These are phyloP conservation scores for Cataglyphis hispanica DNA, from an alignment of 1,140 invertebrate genomes.

Conservation along the genomic window DNA sequence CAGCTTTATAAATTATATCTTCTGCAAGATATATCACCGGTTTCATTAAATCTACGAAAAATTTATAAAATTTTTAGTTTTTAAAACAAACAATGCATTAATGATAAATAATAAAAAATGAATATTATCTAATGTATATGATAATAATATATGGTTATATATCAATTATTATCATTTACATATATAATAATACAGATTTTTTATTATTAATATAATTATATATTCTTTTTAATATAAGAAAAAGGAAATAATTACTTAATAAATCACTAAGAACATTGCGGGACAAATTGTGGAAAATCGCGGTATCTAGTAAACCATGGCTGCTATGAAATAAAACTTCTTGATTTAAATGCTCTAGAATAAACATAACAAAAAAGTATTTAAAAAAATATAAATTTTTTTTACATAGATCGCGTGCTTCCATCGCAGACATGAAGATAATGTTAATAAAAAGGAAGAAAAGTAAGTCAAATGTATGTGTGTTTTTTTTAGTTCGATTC, in stretches of 20 bases:
- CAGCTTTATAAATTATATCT: conserved; percentile 85
- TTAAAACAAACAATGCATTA: neutral
- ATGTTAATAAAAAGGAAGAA: no score
- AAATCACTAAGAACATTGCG: conserved; percentile 72
- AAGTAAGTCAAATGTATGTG: no score
- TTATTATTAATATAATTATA: neutral
- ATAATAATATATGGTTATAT: neutral
- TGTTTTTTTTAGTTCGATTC: no score
- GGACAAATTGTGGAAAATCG: conserved; percentile 75
- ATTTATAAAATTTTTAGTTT: neutral
- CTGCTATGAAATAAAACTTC: conserved; percentile 76
- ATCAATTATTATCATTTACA: neutral
- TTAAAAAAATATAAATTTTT: neutral
- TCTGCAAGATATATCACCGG: conserved; percentile 76
- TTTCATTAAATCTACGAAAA: conserved; percentile 70
- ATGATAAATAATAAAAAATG: no score
- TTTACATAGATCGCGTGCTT: neutral
- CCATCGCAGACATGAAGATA: no score
- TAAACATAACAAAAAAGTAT: neutral
- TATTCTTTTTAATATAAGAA: conserved; percentile 17
- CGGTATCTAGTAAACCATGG: conserved; percentile 73
- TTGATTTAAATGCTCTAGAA: conserved; percentile 76
- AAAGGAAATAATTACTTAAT: conserved; percentile 71
- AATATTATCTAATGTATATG: no score
- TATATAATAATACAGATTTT: neutral